Base-by-base conservation (phyloP, 2,797 vertebrate species). In the Epinephelus coioides region DNA sequence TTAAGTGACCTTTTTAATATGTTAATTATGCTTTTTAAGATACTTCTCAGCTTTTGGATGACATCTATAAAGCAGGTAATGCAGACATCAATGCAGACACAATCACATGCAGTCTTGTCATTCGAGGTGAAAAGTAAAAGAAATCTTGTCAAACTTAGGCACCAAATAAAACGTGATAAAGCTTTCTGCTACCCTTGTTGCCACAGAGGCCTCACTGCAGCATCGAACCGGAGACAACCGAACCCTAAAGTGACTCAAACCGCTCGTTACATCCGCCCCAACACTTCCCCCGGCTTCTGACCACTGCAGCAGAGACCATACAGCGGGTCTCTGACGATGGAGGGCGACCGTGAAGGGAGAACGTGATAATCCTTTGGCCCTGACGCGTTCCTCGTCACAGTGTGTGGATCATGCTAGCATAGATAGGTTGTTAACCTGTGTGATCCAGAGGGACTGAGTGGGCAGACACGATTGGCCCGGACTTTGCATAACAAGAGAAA, bases 141-240 rank as follows among this genome's bases (percentile, higher is more conserved):
- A 78, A 81, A 81, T 86, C 87, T 88, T 78, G 73, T 92, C 73
- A 83, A 94, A 95, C 89, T 75, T 88, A 94, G 94, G 93, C 94
- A 95, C 94, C 91, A 94, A 94, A 94, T 84, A 83, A 95, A 92
- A 94, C 68, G 74, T 50, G 62, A 92, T 94, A 95, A 96, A 95
- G 95, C 95, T 95, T 93, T 93, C 81, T 86, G 88, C 88, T 91
- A 86, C 84, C 65, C 73, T 84, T 88, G 83, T 66, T 60, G 74
- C 73, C 86, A 92, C 82, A 85, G 86, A 76, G 83, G 76, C 76
- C 85, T 85, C 81, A 83, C 79, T 79, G 82, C 86, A 88, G 83
- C 91, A 7, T 51, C 12, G 13, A 17, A 71, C 51, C 15, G 17
- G 59, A 60, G 54, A 47, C 25, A 46, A 46, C 67, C 2, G 53